phyloP scores from a whole-genome alignment of 2,113 vertebrate species.

The Petrocephalus zakoni region DNA sequence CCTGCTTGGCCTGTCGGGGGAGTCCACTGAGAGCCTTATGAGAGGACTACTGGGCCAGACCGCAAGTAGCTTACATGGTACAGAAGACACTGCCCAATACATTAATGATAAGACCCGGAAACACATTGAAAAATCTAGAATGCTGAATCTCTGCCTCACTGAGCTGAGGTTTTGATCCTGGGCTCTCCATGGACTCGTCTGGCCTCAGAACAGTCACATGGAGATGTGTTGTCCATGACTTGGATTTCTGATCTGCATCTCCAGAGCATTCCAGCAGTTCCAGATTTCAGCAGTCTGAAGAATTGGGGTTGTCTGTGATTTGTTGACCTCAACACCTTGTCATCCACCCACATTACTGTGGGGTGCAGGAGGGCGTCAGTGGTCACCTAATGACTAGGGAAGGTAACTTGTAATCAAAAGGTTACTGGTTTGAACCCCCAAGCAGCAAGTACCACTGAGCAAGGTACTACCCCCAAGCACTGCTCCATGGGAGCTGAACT shows the following conservation, averaged over 20 bases:
- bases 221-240: neutral
- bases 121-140: neutral
- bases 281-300: neutral
- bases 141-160: neutral
- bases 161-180: neutral
- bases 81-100: slow-evolving; percentile 17
- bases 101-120: slow-evolving; percentile 8
- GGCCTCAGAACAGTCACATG: neutral
- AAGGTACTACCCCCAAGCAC: too few relatives aligned
- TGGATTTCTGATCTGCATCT: neutral
- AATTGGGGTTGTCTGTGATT: neutral
- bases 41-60: neutral
- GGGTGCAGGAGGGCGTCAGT: too few relatives aligned
- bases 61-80: neutral
- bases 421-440: too few relatives aligned
- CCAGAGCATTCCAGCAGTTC: neutral
- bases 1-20: slow-evolving; percentile 19
- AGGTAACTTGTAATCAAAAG: too few relatives aligned
- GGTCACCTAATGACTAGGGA: too few relatives aligned
- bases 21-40: slow-evolving; percentile 10
- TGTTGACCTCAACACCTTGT: neutral
- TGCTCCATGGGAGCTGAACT: too few relatives aligned
- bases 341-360: neutral
- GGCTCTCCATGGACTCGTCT: neutral
- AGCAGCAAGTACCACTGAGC: too few relatives aligned